Evolutionary conservation across 2,797 vertebrate species (phyloP).

Genomic region (Microcaecilia unicolor): DNA sequence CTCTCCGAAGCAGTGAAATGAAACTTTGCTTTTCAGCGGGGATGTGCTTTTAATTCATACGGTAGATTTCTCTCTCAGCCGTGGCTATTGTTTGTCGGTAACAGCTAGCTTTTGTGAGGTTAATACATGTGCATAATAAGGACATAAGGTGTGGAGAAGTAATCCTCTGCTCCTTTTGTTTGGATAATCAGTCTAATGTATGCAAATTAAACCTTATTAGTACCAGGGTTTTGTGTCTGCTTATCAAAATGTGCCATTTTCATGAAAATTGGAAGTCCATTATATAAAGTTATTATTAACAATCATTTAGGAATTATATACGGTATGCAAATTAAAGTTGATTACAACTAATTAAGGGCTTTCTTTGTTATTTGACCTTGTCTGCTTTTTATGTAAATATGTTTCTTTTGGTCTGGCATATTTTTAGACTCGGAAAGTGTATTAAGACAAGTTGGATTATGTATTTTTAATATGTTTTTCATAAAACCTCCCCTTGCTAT

Average conservation of each 20-base stretch:
- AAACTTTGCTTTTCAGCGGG: slow-evolving; percentile 61
- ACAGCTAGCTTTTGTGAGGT: slow-evolving; percentile 77
- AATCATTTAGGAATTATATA: slow-evolving; percentile 95
- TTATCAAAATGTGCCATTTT: slow-evolving; percentile 97
- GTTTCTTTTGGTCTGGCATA: slow-evolving; percentile 80
- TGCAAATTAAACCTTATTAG: slow-evolving; percentile 97
- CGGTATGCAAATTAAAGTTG: slow-evolving; percentile 99
- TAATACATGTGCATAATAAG: slow-evolving; percentile 92
- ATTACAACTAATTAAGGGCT: slow-evolving; percentile 99
- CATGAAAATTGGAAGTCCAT: slow-evolving; percentile 99
- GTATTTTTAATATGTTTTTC: slow-evolving; percentile 69
- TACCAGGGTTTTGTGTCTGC: slow-evolving; percentile 87
- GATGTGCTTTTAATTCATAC: slow-evolving; percentile 62
- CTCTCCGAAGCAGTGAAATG: no score
- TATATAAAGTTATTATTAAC: slow-evolving; percentile 99
- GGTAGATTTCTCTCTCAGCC: slow-evolving; percentile 57
- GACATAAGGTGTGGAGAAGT: slow-evolving; percentile 88
- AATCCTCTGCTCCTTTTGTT: slow-evolving; percentile 93
- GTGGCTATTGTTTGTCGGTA: slow-evolving; percentile 74
- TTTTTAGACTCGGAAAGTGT: slow-evolving; percentile 79
- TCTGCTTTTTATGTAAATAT: slow-evolving; percentile 99
- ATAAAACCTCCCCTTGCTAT: slow-evolving; percentile 23
- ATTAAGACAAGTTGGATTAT: slow-evolving; percentile 78
- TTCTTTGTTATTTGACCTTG: slow-evolving; percentile 99
- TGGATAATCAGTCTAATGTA: slow-evolving; percentile 99